Base-by-base conservation (phyloP, 2,113 vertebrate species). In the Rhineura floridana region DNA sequence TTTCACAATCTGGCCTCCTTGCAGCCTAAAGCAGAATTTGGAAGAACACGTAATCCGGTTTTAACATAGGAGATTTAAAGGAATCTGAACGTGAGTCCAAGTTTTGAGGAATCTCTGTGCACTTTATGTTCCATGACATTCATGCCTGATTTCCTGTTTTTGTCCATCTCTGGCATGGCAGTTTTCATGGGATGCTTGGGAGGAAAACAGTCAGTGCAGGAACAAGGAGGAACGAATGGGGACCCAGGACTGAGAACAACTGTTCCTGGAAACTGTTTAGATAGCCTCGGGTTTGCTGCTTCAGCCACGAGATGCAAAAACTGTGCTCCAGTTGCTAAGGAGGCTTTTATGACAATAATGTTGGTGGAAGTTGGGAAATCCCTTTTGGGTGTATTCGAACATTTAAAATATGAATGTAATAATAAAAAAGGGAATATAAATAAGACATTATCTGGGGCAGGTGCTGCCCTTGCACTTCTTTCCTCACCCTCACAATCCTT, bases 41-140 rank as follows among this genome's bases (percentile, higher is more conserved):
- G 83, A 92, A 94, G 69, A 87, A 87, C 93, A 88, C 90, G 65
- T 88, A 88, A 92, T 96, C 83, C 76, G 69, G 30, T 82, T 81
- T 89, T 86, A 90, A 80, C 30, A 0, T 0, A 36, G 46, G 39
- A 25, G 90, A 67, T 39, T 87, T 90, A 93, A 78, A 50, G 77
- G 85, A 83, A 93, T 91, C 84, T 80, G 82, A 25, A 85, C 86
- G 63, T 84, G 30, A 77, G 81, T 77, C 73, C 82, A 88, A 46
- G 82, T 86, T 90, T 89, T 0, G 0, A 92, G 91, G 88, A 93
- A 91, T 92, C 65, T 63, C 48, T 9, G 0, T n/a, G 13, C 84
- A 83, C 84, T 88, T 87, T 86, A 88, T 65, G 0, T 0, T 13
- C 88, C 73, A 0, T 69, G 80, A 85, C 67, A 84, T 89, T 89